Conservation (phyloP, 2,888 invertebrate species). For the Drosophila nigricruria region DNA sequence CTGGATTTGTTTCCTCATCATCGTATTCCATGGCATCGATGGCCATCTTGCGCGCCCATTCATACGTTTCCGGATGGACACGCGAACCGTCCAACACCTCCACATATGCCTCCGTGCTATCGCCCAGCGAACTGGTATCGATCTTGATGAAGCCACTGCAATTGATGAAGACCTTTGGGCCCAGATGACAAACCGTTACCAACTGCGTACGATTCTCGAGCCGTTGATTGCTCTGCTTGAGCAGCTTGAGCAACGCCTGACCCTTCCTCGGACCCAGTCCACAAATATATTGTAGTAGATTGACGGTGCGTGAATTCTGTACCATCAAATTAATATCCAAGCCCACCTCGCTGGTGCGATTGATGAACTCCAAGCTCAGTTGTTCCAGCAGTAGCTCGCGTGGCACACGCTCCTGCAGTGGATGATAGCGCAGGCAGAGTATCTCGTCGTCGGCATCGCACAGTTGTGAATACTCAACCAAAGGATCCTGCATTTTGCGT, state of each 20-base stretch:
- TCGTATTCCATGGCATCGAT: conserved; percentile 99
- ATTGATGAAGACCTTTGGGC: conserved; percentile 99
- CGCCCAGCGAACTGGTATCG: conserved; percentile 97
- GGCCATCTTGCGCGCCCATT: conserved; percentile 99
- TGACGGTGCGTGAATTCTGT: conserved; percentile 93
- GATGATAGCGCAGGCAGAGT: conserved; percentile 96
- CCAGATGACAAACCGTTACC: conserved; percentile 98
- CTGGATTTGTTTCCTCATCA: conserved; percentile 98
- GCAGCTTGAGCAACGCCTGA: conserved; percentile 92
- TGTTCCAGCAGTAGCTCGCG: conserved; percentile 95
- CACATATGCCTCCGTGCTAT: conserved; percentile 97
- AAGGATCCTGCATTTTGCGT: conserved; percentile 96
- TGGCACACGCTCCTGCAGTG: conserved; percentile 91
- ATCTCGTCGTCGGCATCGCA: conserved; percentile 99
- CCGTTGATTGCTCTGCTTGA: conserved; percentile 96
- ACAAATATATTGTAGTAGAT: conserved; percentile 97
- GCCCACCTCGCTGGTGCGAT: conserved; percentile 98
- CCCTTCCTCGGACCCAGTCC: conserved; percentile 98
- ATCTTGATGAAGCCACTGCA: conserved; percentile 99
- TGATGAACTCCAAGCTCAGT: conserved; percentile 95
- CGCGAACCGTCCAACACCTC: conserved; percentile 98
- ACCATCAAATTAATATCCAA: conserved; percentile 98
- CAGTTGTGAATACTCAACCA: conserved; percentile 97
- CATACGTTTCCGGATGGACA: conserved; percentile 99
- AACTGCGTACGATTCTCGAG: conserved; percentile 97